These are phyloP conservation scores for Nyctereutes procyonoides DNA, from an alignment of 2,113 vertebrate genomes.

Conservation along the genomic window DNA sequence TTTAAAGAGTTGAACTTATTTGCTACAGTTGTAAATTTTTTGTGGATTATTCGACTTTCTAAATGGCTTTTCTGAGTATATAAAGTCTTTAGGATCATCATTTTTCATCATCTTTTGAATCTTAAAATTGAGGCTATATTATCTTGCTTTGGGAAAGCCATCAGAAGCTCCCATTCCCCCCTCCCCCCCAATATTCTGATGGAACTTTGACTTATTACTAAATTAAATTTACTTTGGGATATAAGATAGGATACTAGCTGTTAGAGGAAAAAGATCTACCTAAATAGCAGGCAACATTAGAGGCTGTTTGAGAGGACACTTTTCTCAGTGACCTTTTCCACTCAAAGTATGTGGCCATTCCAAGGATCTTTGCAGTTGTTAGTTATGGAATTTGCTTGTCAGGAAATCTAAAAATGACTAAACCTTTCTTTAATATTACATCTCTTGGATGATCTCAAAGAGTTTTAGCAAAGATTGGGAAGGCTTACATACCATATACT, in stretches of 20 bases:
- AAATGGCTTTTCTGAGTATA: constrained; percentile 14
- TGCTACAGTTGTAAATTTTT: background rate
- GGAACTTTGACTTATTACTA: background rate
- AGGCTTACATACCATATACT: background rate
- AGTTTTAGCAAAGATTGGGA: constrained; percentile 38
- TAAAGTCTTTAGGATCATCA: background rate
- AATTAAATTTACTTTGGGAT: background rate
- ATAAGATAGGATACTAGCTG: background rate
- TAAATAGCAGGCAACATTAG: constrained; percentile 14
- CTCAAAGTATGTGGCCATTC: constrained; percentile 50
- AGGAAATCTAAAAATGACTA: constrained; percentile 62
- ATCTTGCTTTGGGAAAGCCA: constrained; percentile 53
- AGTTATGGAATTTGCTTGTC: constrained; percentile 64
- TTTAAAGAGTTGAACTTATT: constrained; percentile 22
- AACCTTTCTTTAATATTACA: constrained; percentile 34
- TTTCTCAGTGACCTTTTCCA: constrained; percentile 45
- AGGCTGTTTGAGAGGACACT: background rate
- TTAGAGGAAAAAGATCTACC: constrained; percentile 25
- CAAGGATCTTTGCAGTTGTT: constrained; percentile 60
- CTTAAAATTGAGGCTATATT: constrained; percentile 19
- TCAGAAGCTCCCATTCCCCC: background rate
- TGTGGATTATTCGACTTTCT: constrained; percentile 1
- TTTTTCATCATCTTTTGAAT: constrained; percentile 46
- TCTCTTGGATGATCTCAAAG: constrained; percentile 47
- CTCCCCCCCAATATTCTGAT: background rate